phyloP scores from a whole-genome alignment of 1,140 invertebrate genomes.

The Drosophila pseudoobscura region DNA sequence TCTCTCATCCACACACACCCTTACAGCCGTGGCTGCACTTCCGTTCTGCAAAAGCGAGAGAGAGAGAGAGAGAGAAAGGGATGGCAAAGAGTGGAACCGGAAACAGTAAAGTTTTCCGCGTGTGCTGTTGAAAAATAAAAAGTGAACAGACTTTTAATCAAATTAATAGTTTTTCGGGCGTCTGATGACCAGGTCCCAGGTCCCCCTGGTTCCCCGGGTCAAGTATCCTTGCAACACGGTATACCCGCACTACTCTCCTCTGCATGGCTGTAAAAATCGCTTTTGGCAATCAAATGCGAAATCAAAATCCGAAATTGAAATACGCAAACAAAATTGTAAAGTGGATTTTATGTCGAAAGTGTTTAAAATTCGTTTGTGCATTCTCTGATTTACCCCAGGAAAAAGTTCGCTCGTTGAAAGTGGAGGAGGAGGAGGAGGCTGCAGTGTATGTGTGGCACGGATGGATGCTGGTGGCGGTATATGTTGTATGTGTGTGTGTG shows the following conservation, averaged over 20 bases:
- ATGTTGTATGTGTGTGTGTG: not conserved
- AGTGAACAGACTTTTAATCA: conserved; percentile 70
- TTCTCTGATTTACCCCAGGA: conserved; percentile 8
- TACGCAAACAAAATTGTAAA: conserved; percentile 78
- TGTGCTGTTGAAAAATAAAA: conserved; percentile 71
- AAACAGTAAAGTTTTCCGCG: conserved; percentile 51
- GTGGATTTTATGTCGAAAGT: conserved; percentile 65
- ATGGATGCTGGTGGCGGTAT: conserved; percentile 3
- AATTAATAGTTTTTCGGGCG: conserved; percentile 68
- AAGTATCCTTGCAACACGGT: conserved; percentile 20
- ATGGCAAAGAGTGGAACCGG: too few species aligned
- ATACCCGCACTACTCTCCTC: conserved; percentile 17
- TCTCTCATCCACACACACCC: conserved; percentile 10
- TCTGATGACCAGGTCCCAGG: conserved; percentile 30
- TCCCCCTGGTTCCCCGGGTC: conserved; percentile 42
- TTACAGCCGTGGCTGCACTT: conserved; percentile 26
- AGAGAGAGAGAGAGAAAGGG: conserved; percentile 17
- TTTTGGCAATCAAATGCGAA: conserved; percentile 74
- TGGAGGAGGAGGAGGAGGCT: not conserved
- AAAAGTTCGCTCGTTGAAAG: conserved; percentile 7
- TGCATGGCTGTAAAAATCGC: conserved; percentile 53
- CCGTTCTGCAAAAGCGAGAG: not conserved
- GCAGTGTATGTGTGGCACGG: conserved; percentile 18
- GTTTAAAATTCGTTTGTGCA: conserved; percentile 63
- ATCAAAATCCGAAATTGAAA: conserved; percentile 79